Conservation (phyloP, 2,113 vertebrate genomes). For the Dasyornis broadbenti region DNA sequence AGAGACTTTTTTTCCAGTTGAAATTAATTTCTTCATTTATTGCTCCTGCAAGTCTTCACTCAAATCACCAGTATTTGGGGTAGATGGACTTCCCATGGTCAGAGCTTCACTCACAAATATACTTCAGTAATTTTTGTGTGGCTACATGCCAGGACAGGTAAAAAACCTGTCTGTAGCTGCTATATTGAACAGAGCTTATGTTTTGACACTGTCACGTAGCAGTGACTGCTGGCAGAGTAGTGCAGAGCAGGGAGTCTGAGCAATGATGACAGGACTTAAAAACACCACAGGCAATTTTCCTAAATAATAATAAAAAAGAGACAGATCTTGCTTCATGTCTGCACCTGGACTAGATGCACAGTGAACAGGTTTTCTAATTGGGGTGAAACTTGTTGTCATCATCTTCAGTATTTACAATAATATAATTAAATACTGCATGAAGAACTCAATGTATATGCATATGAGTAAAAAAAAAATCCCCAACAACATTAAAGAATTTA, state of each 20-base stretch:
- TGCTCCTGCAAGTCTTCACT: background rate
- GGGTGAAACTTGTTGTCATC: background rate
- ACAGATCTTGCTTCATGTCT: background rate
- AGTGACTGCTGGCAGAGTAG: background rate
- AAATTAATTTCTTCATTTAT: background rate
- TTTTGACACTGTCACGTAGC: accelerated
- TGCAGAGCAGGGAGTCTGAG: background rate
- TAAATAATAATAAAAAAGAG: background rate
- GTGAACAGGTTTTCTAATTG: background rate
- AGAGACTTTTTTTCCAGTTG: background rate
- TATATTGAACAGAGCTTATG: background rate
- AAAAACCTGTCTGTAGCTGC: background rate
- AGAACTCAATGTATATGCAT: background rate
- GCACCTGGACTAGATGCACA: background rate
- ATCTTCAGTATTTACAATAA: background rate
- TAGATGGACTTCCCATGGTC: background rate
- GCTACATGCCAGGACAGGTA: background rate
- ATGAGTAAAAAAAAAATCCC: background rate
- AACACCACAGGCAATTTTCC: background rate
- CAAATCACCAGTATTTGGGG: background rate
- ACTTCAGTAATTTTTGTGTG: background rate
- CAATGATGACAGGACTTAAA: background rate
- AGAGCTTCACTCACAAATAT: background rate
- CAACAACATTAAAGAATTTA: background rate
- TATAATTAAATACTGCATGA: background rate